Conservation (phyloP, 2,888 invertebrate genomes). For the Apoda limacodes region DNA sequence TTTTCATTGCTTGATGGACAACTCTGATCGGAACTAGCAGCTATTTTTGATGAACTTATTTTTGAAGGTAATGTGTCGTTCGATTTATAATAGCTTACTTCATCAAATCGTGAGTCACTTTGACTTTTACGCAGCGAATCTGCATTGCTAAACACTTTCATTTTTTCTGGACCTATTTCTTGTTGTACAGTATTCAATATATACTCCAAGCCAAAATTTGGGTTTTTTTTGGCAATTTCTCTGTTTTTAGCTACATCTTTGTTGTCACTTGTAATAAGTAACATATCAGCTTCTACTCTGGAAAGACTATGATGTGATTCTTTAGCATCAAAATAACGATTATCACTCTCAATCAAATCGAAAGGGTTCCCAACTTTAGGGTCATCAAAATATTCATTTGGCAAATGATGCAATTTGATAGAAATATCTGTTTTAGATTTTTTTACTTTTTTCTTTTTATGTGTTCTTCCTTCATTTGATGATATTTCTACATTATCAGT, state of each 20-base stretch:
- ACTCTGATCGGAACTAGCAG: slow-evolving; percentile 16
- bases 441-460: too few species aligned
- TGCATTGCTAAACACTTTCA: slow-evolving; percentile 18
- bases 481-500: slow-evolving; percentile 1
- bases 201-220: slow-evolving; percentile 33
- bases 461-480: slow-evolving; percentile 19
- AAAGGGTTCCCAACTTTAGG: neutral
- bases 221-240: slow-evolving; percentile 11
- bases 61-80: slow-evolving; percentile 20
- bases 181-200: slow-evolving; percentile 32
- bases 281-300: slow-evolving; percentile 30
- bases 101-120: slow-evolving; percentile 30
- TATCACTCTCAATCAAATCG: neutral
- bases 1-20: neutral
- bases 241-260: slow-evolving; percentile 3
- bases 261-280: slow-evolving; percentile 22
- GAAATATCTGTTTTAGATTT: too few species aligned
- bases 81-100: slow-evolving; percentile 13
- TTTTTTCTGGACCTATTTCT: slow-evolving; percentile 26
- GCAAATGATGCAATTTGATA: too few species aligned
- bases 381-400: too few species aligned
- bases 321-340: neutral
- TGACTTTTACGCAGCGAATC: slow-evolving; percentile 25
- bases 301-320: slow-evolving; percentile 31
- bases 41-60: slow-evolving; percentile 19